phyloP scores from a whole-genome alignment of 2,113 vertebrate genomes.

The Ammodytes dubius region DNA sequence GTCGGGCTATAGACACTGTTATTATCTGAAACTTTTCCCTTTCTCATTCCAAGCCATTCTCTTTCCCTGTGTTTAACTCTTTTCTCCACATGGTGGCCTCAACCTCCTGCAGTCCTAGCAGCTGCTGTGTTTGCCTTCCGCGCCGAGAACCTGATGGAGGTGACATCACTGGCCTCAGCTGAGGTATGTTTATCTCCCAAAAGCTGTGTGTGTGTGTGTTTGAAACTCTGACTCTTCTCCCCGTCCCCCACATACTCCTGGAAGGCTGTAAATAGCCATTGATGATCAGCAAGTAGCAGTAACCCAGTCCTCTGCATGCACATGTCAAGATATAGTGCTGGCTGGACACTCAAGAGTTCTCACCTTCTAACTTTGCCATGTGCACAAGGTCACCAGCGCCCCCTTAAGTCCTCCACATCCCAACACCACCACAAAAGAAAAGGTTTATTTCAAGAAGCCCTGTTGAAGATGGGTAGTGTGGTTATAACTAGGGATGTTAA shows the following conservation, averaged over 20 bases:
- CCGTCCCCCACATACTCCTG: slow-evolving; percentile 34
- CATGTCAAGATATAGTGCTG: slow-evolving; percentile 79
- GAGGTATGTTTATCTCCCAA: slow-evolving; percentile 88
- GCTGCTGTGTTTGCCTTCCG: slow-evolving; percentile 98
- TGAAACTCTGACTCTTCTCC: slow-evolving; percentile 29
- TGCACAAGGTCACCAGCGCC: not conserved
- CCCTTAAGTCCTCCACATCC: not conserved
- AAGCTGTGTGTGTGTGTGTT: slow-evolving; percentile 12
- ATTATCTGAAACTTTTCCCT: not conserved
- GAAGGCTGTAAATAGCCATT: slow-evolving; percentile 88
- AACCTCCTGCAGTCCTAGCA: slow-evolving; percentile 87
- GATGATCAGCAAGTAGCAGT: slow-evolving; percentile 83
- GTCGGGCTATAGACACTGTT: not conserved
- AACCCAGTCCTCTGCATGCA: slow-evolving; percentile 84
- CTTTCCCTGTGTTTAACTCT: too few relatives aligned
- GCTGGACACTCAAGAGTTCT: slow-evolving; percentile 64
- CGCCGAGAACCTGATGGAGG: slow-evolving; percentile 99
- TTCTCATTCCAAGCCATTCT: not conserved
- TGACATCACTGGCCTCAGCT: slow-evolving; percentile 96
- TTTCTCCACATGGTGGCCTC: not conserved
- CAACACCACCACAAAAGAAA: not conserved
- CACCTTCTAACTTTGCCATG: slow-evolving; percentile 12
- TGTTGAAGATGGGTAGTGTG: too few relatives aligned
- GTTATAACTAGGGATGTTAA: too few relatives aligned
- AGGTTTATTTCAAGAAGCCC: not conserved